Evolutionary conservation across 1,140 invertebrate genomes (phyloP).

Genomic region (Drosophila biarmipes): DNA sequence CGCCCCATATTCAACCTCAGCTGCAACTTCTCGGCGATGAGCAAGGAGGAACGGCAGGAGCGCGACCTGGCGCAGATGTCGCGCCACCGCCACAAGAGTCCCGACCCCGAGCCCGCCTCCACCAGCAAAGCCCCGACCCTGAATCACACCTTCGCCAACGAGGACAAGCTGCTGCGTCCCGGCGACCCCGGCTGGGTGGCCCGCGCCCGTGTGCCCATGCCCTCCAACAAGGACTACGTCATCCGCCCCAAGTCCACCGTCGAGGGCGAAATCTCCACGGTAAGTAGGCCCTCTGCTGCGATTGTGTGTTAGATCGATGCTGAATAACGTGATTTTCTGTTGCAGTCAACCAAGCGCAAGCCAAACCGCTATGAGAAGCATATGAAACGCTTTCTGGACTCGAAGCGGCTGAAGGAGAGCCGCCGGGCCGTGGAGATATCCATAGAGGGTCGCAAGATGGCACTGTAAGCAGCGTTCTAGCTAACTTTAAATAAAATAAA

Average conservation of each 20-base stretch:
- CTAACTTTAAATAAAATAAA: constrained; percentile 35
- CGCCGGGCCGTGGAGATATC: constrained; percentile 95
- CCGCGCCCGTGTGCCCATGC: constrained; percentile 96
- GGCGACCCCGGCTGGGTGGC: constrained; percentile 98
- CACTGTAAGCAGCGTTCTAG: constrained; percentile 87
- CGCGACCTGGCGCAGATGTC: constrained; percentile 95
- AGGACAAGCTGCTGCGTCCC: constrained; percentile 88
- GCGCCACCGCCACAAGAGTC: constrained; percentile 87
- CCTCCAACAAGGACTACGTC: constrained; percentile 98
- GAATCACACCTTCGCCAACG: constrained; percentile 84
- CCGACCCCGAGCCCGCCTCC: constrained; percentile 76
- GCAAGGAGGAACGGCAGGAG: constrained; percentile 94
- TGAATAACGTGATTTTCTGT: neutral
- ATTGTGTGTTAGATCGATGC: too few relatives aligned
- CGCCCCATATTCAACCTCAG: constrained; percentile 98
- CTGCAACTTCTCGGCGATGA: constrained; percentile 96
- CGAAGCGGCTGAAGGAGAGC: constrained; percentile 91
- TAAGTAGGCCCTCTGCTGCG: constrained; percentile 83
- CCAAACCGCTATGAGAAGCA: constrained; percentile 95
- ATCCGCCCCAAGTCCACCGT: constrained; percentile 95
- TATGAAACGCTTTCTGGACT: constrained; percentile 94
- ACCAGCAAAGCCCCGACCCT: constrained; percentile 86
- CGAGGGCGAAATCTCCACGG: constrained; percentile 93
- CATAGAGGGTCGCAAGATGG: constrained; percentile 98
- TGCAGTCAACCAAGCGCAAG: constrained; percentile 91